Evolutionary conservation across 1,140 invertebrate genomes (phyloP).

Genomic region (Euura saliciscinereae): DNA sequence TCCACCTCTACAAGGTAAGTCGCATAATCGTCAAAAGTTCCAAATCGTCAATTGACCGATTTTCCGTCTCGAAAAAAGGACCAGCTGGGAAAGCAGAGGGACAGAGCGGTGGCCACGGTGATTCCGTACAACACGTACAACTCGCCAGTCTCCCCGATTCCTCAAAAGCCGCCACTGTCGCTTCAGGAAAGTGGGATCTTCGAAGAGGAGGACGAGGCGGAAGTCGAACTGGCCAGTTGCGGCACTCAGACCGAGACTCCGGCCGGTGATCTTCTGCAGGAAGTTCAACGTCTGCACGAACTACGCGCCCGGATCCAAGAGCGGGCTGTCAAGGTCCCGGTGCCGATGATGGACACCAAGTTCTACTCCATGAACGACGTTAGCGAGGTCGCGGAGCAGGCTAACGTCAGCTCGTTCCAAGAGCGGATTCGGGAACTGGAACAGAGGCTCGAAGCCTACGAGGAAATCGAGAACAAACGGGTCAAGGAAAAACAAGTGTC

Average conservation of each 20-base stretch:
- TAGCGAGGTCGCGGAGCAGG: constrained; percentile 16
- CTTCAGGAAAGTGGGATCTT: constrained; percentile 64
- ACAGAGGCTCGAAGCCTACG: constrained; percentile 31
- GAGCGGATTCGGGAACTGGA: constrained; percentile 46
- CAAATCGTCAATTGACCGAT: neutral
- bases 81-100: constrained; percentile 41
- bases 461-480: constrained; percentile 32
- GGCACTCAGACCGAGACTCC: constrained; percentile 54
- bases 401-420: constrained; percentile 25
- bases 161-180: constrained; percentile 45
- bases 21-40: too few relatives aligned
- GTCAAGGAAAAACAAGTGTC: constrained; percentile 30
- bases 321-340: constrained; percentile 42
- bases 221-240: constrained; percentile 40
- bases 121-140: constrained; percentile 45
- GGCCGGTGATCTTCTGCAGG: constrained; percentile 48
- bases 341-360: constrained; percentile 30
- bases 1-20: constrained; percentile 43
- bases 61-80: constrained; percentile 27
- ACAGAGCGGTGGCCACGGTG: constrained; percentile 50
- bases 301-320: constrained; percentile 50
- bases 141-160: constrained; percentile 33
- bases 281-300: constrained; percentile 51
- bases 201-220: constrained; percentile 44
- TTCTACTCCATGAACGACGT: constrained; percentile 17